Base-by-base conservation (phyloP, 2,888 invertebrate genomes). In the Chelonus formosanus region DNA sequence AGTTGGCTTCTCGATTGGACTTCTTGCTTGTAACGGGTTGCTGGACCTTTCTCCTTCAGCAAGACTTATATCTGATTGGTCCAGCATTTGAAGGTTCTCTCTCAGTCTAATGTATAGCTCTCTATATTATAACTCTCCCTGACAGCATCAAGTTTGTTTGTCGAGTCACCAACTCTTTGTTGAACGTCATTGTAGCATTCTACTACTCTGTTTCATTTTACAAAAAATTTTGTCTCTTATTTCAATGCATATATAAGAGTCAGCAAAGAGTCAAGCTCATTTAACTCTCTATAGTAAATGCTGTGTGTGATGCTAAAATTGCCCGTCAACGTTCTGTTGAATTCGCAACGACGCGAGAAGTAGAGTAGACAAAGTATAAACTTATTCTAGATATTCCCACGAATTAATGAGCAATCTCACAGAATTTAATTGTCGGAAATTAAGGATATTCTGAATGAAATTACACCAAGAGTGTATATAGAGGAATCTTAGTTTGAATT, bases 391-490 rank as follows among this genome's bases (percentile, higher is more conserved):
- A 54, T 65, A 71, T 77, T 78, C 78, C 73, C 78, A 78, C 76
- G 75, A 71, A 73, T 77, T 79, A 79, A 79, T 79, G 78, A 79
- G 75, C 72, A 75, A 78, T 78, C 78, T 74, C 67, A 70, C 54
- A 70, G 74, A 75, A 68, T 63, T 71, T 78, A 79, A 78, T 78
- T 78, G 77, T 73, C 64, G 55, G 61, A 54, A 71, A 71, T 71
- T 71, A 69, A 71, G 70, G 70, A 71, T 71, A 68, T 67, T 60
- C 61, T 63, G 55, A 70, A 61, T 70, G 60, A 68, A 68, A 68
- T 71, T 70, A 68, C 70, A 65, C 65, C 67, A 67, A 63, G 61
- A 67, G 67, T 64, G 64, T 61, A 60, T 68, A 36, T 36, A 52
- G 50, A 48, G 40, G 31, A n/a, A 8, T 31, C 10, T 50, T 8